Base-by-base conservation (phyloP, 2,113 vertebrate species). In the Microcebus lehilahytsara region DNA sequence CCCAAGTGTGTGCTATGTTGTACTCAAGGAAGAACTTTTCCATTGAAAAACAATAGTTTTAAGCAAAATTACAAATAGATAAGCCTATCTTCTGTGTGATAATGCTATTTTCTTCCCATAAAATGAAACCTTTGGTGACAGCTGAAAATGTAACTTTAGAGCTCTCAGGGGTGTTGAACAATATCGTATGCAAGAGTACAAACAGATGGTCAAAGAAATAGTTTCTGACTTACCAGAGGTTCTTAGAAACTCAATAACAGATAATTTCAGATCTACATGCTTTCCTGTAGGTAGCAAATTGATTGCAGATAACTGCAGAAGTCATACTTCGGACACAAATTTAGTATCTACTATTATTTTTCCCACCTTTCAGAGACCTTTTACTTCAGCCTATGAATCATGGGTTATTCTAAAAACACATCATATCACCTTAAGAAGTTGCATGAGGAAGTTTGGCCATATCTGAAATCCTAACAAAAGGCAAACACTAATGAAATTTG, bases 171-270 rank as follows among this genome's bases (percentile, higher is more conserved):
- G 64, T 14, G 30, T 30, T 72, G 40, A 87, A 72, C 46, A 79
- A 72, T 9, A 17, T 20, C 40, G 96, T 89, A 37, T 5, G 8
- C 14, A 58, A 87, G 62, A 91, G 13, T 64, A 62, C 20, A 83
- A 86, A 74, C 6, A 13, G 32, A 95, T 66, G n/a, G 13, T 11
- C 37, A 51, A 86, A 85, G 89, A 79, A 20, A 91, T 1, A 78
- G 60, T 58, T 96, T 89, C 67, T 96, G 42, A 74, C 42, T 96
- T 71, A 32, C 14, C 19, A 51, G 25, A 78, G 25, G 51, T 69
- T 69, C 92, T 34, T 12, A 37, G 51, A 91, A 85, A 93, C 23
- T 84, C 13, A 53, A 37, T 40, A 80, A 60, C 51, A 79, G 23
- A 66, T 64, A 32, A 87, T 42, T 94, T 91, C 27, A 93, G 40